Percentiles rank a stretch among this genome's conserved stretches.
Evolutionary conservation across 2,888 invertebrate genomes (phyloP).

Genomic region (Zhuqinia jingwanae): DNA sequence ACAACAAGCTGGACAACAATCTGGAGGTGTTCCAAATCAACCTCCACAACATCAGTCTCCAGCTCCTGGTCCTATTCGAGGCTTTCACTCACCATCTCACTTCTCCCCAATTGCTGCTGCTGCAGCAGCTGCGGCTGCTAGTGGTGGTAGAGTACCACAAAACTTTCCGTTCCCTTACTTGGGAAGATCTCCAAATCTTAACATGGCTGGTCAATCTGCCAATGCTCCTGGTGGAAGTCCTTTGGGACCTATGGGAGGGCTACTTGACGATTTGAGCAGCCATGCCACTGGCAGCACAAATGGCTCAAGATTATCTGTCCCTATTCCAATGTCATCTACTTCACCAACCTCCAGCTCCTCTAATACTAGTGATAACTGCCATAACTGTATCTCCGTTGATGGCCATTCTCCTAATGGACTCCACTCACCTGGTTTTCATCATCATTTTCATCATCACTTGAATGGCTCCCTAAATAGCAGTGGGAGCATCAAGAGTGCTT

Average conservation of each 20-base stretch:
- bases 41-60: constrained; percentile 77
- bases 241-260: constrained; percentile 66
- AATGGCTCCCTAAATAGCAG: constrained; percentile 73
- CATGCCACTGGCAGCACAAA: constrained; percentile 53
- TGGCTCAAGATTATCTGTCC: constrained; percentile 71
- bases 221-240: constrained; percentile 69
- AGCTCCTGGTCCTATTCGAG: constrained; percentile 79
- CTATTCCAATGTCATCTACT: constrained; percentile 77
- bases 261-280: constrained; percentile 63
- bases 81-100: constrained; percentile 79
- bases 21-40: constrained; percentile 41
- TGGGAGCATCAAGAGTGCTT: constrained; percentile 74
- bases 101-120: constrained; percentile 73
- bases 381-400: constrained; percentile 78
- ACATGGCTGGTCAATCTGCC: constrained; percentile 43
- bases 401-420: constrained; percentile 68
- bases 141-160: constrained; percentile 71
- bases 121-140: constrained; percentile 64
- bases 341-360: constrained; percentile 77
- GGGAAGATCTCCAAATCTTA: constrained; percentile 72
- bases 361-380: constrained; percentile 76
- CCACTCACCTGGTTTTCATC: constrained; percentile 68
- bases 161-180: constrained; percentile 73
- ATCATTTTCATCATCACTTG: constrained; percentile 70
- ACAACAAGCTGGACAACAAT: constrained; percentile 38